Base-by-base conservation (phyloP, 1,140 invertebrate species). In the Ganaspis sp. region DNA sequence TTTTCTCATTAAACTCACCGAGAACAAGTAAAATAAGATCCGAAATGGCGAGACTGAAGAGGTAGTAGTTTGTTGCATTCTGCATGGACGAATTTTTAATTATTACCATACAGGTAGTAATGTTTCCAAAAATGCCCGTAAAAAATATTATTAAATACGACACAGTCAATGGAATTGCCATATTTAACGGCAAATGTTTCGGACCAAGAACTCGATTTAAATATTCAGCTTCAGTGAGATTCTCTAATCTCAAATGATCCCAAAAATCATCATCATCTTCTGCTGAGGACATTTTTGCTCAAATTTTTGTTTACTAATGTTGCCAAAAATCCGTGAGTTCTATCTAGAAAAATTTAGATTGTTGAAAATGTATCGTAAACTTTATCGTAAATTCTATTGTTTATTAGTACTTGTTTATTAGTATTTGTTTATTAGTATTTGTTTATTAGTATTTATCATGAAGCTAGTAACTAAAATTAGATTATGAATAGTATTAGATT, bases 21-120 rank as follows among this genome's bases (percentile, higher is more conserved):
- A 96, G 93, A 15, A 95, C 87, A n/a, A 96, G 89, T 77, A 96
- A 92, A 42, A 93, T 93, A 9, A 97, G 87, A 88, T 96, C 96
- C 4, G 95, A 96, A 29, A 96, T 91, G 0, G 96, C 95, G 83
- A 96, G 88, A 87, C 95, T 98, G 90, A 99, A 98, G 78, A 99
- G 93, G 89, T 99, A 99, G 86, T 97, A 98, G 86, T 99, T 99
- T 0, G 96, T 97, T 0, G 96, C 94, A 0, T 95, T 96, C 81
- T 96, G 96, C 94, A 98, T 95, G 1, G 94, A 93, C 72, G 94
- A 92, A 86, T 98, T 97, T 72, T 94, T 93, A 2, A 95, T 92
- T 69, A 99, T 98, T 1, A 99, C 98, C 42, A 96, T 92, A 85
- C 97, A 98, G 9, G 98, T 98, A 0, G 94, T 93, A 23, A 97